Base-by-base conservation (phyloP, 2,797 vertebrate genomes). In the Hybognathus amarus region DNA sequence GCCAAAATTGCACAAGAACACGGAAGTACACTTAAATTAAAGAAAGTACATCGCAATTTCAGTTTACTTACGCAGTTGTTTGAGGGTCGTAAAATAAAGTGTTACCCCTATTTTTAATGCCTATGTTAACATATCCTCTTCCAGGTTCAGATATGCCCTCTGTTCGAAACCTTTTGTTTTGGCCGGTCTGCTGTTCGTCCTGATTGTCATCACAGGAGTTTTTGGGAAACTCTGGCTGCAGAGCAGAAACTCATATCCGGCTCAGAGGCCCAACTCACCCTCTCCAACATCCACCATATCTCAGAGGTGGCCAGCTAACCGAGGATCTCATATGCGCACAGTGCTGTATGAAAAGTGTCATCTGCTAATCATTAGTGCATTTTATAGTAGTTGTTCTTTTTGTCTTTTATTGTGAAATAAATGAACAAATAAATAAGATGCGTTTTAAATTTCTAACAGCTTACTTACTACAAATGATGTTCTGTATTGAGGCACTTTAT, bases 301-400 rank as follows among this genome's bases (percentile, higher is more conserved):
- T 95, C 92, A n/a, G 95, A 96, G 88, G 94, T 91, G 89, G 93
- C 94, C 68, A 95, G 93, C 7, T 95, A 93, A 94, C 12, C 79
- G 79, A 17, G 45, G 50, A 64, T 52, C 64, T 73, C 64, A 40
- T 45, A 15, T 20, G n/a, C 27, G 76, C 63, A 45, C 70, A 85
- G 20, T 79, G n/a, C 77, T 64, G 11, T 67, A 56, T 73, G 69
- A 75, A 77, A 40, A 69, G 15, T 30, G 10, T 27, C 42, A 63
- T 83, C 59, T 80, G 36, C 68, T 63, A 82, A 76, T 24, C 42
- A 52, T 59, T 83, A 87, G 69, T 76, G 27, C 13, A 52, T 54
- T 85, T 74, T 27, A 27, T 76, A 1, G 22, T 80, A 80, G 69
- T n/a, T 71, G 56, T 22, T 45, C 2, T 36, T 64, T 69, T 75